phyloP scores from a whole-genome alignment of 1,140 invertebrate species.

The Ericerus pela region DNA sequence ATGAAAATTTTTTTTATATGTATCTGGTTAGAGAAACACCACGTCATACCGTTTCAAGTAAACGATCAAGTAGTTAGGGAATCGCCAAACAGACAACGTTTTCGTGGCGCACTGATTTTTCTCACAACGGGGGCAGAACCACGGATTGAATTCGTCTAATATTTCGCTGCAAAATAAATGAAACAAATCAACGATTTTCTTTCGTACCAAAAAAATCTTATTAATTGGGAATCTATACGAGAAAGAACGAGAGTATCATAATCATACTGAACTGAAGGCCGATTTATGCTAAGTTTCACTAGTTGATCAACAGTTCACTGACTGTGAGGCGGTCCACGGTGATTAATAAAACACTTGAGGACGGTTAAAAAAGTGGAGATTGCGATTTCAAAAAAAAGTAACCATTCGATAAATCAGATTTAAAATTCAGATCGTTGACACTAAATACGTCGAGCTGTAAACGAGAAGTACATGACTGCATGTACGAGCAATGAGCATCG shows the following conservation, averaged over 20 bases:
- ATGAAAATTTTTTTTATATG: not conserved
- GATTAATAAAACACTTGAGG: too few species aligned
- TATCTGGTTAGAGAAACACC: not conserved
- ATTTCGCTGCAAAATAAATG: conserved; percentile 38
- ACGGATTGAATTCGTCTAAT: conserved; percentile 52
- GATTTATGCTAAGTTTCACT: too few species aligned
- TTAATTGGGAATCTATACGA: not conserved
- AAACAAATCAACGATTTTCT: not conserved
- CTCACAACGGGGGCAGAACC: conserved; percentile 52
- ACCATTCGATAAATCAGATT: too few species aligned
- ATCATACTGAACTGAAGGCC: too few species aligned
- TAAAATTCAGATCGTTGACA: too few species aligned
- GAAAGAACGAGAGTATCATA: not conserved
- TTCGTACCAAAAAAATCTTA: not conserved
- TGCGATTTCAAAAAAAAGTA: too few species aligned
- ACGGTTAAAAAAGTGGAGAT: too few species aligned
- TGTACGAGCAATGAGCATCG: too few species aligned
- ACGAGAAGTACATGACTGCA: too few species aligned
- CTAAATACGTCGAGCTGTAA: too few species aligned
- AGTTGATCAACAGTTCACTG: too few species aligned
- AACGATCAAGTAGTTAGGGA: conserved; percentile 52
- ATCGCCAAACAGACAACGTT: conserved; percentile 50
- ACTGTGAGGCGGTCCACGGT: too few species aligned
- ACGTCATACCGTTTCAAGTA: conserved; percentile 47
- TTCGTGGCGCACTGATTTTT: conserved; percentile 53